Conservation (phyloP, 30 jellyfish, hydroid and myxozoan species). For the Chrysaora quinquecirrha region DNA sequence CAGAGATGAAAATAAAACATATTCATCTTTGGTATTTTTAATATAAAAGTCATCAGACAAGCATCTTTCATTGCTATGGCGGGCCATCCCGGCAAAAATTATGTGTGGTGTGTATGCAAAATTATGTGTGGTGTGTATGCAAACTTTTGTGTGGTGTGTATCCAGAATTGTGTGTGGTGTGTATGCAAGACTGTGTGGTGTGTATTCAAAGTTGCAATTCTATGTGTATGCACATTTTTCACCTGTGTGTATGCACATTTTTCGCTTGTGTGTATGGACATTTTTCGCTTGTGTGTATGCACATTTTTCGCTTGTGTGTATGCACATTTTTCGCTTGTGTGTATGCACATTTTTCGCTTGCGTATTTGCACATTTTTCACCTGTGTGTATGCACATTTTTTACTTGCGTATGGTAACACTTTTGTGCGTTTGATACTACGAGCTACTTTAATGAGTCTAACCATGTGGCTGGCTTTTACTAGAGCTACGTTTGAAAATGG, state of each 20-base stretch:
- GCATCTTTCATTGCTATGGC: slow-evolving; percentile 5
- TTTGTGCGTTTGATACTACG: background rate
- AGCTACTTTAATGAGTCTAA: background rate
- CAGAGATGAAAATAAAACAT: too few species aligned
- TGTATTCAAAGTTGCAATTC: background rate
- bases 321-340: background rate
- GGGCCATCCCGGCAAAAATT: slow-evolving; percentile 14
- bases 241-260: background rate
- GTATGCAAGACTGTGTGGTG: background rate
- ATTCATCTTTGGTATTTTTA: too few species aligned
- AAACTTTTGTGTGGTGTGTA: slow-evolving; percentile 23
- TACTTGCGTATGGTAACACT: background rate
- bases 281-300: background rate
- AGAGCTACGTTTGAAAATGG: slow-evolving; percentile 1
- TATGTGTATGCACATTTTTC: background rate
- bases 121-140: slow-evolving; percentile 5
- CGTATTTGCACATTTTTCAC: background rate
- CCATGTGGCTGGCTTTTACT: background rate
- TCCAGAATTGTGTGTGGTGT: slow-evolving; percentile 10
- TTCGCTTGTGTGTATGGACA: background rate
- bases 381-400: background rate
- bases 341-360: background rate
- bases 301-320: background rate
- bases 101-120: slow-evolving; percentile 37
- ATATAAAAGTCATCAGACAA: too few species aligned